These are phyloP conservation scores for Dipodomys merriami DNA, from an alignment of 2,113 vertebrate species.

Conservation along the genomic window DNA sequence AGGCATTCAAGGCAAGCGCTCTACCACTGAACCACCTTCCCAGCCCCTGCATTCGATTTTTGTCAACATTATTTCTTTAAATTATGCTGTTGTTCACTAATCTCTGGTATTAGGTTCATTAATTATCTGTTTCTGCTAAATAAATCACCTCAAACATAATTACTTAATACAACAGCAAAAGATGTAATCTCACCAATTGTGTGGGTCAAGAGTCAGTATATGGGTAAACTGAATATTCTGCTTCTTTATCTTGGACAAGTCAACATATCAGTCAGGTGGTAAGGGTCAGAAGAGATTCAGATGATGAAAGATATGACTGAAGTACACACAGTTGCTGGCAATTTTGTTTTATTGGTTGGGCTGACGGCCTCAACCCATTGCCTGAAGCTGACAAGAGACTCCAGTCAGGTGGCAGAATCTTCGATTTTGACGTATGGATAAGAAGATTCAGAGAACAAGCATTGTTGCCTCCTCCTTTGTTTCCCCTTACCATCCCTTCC, in stretches of 20 bases:
- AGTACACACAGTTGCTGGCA: background rate
- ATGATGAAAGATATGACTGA: no score
- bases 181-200: no score
- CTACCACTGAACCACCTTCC: background rate
- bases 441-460: no score
- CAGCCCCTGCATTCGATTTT: background rate
- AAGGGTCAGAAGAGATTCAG: background rate
- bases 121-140: background rate
- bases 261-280: background rate
- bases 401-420: background rate
- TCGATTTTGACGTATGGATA: no score
- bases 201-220: background rate
- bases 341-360: background rate
- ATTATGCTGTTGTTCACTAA: background rate
- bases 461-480: no score
- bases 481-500: no score
- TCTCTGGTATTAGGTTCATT: background rate
- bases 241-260: background rate
- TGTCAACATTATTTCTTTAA: background rate
- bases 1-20: no score
- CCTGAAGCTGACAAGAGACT: background rate
- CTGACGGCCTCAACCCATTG: background rate
- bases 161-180: background rate
- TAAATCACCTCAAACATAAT: background rate
- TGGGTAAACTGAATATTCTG: background rate